phyloP scores from a whole-genome alignment of 2,888 invertebrate species.

The Drosophila anomalipes region DNA sequence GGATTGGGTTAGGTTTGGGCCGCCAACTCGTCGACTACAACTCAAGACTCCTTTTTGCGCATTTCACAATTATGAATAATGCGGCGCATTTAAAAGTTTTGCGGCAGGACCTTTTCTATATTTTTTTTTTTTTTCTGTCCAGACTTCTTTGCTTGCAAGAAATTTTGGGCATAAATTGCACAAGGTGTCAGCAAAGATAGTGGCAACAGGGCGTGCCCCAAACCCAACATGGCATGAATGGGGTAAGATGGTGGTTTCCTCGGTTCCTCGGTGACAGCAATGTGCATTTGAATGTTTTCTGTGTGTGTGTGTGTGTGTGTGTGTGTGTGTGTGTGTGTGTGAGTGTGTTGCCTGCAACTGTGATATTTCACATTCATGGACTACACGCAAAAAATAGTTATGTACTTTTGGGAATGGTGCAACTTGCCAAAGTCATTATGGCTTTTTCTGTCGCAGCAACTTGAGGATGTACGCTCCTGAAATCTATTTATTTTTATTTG shows the following conservation, averaged over 20 bases:
- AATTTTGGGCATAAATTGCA: slow-evolving; percentile 72
- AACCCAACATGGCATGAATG: slow-evolving; percentile 25
- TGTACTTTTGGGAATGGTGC: slow-evolving; percentile 51
- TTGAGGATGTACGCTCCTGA: slow-evolving; percentile 29
- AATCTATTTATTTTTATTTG: slow-evolving; percentile 10
- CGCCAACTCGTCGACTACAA: slow-evolving; percentile 8
- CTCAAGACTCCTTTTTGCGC: slow-evolving; percentile 10
- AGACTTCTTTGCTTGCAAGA: slow-evolving; percentile 39
- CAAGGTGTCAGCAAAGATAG: slow-evolving; percentile 75
- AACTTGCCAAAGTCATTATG: slow-evolving; percentile 70
- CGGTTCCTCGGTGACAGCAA: not conserved
- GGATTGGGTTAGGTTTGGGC: not conserved
- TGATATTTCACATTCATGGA: slow-evolving; percentile 70
- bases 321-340: not conserved
- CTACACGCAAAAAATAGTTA: slow-evolving; percentile 58
- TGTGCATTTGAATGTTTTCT: slow-evolving; percentile 1
- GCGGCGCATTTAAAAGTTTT: slow-evolving; percentile 76
- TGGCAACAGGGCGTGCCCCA: slow-evolving; percentile 31
- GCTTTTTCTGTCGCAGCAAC: slow-evolving; percentile 39
- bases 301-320: not conserved
- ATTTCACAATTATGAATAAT: slow-evolving; percentile 71
- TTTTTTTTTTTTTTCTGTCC: slow-evolving; percentile 35
- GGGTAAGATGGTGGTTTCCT: slow-evolving; percentile 45
- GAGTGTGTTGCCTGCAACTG: slow-evolving; percentile 23
- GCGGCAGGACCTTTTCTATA: slow-evolving; percentile 32